Percentiles rank a stretch among this genome's conserved stretches.
Evolutionary conservation across 2,113 vertebrate genomes (phyloP).

Genomic region (Charadrius vociferus): DNA sequence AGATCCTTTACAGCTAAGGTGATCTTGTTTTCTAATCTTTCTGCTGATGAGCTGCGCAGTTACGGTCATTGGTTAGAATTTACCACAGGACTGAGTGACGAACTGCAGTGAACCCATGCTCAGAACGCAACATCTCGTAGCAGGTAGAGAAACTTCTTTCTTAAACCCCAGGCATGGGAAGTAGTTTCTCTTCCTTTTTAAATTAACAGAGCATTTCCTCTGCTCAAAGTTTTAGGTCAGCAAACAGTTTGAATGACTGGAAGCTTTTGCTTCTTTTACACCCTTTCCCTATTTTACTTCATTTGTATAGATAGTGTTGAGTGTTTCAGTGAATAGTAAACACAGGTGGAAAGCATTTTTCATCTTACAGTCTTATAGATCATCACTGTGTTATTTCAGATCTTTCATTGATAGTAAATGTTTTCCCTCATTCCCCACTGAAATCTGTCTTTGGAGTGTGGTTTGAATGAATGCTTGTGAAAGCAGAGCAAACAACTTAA

Average conservation of each 20-base stretch:
- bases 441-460: not conserved
- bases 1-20: not conserved
- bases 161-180: not conserved
- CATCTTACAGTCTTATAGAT: not conserved
- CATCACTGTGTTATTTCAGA: not conserved
- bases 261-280: not conserved
- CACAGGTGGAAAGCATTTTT: not conserved
- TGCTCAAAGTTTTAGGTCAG: not conserved
- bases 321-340: not conserved
- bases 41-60: not conserved
- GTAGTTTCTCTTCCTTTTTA: slow-evolving; percentile 1
- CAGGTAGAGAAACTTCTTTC: slow-evolving; percentile 10
- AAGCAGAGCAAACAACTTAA: not conserved
- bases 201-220: not conserved
- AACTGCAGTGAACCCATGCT: not conserved
- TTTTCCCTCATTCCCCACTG: not conserved
- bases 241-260: not conserved
- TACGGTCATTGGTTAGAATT: not conserved
- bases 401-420: not conserved
- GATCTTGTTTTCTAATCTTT: not conserved
- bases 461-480: not conserved
- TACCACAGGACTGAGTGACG: not conserved
- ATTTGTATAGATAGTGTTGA: not conserved
- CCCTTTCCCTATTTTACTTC: not conserved
- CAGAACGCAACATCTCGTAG: not conserved